These are phyloP conservation scores for Lateolabrax maculatus DNA, from an alignment of 2,797 vertebrate species.

Conservation along the genomic window DNA sequence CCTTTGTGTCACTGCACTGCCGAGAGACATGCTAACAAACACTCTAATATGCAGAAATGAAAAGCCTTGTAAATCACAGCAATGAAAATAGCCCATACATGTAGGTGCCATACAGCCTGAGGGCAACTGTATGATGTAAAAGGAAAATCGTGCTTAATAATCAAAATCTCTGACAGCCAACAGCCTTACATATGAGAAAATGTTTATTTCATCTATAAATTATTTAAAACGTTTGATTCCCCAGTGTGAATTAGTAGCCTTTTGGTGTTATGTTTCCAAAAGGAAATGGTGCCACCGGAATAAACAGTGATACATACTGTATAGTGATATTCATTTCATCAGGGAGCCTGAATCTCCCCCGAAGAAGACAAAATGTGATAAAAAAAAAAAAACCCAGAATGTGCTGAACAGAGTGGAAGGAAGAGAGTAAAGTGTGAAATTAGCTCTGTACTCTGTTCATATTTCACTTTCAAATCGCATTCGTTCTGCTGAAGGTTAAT, in stretches of 20 bases:
- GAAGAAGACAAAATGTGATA: conserved; percentile 10
- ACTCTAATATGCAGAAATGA: conserved; percentile 30
- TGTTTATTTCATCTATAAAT: conserved; percentile 35
- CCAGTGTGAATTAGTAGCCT: neutral
- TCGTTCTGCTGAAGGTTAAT: conserved; percentile 62
- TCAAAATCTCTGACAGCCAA: conserved; percentile 34
- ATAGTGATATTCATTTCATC: conserved; percentile 18
- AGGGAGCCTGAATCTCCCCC: conserved; percentile 2
- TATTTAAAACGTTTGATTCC: conserved; percentile 22
- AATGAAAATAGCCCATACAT: conserved; percentile 15
- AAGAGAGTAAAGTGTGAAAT: conserved; percentile 20
- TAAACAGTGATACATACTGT: neutral
- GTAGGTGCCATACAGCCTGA: conserved; percentile 15
- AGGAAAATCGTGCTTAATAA: conserved; percentile 43
- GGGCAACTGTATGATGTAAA: neutral
- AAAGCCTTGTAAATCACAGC: conserved; percentile 5
- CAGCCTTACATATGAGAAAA: conserved; percentile 10
- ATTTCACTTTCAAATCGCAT: conserved; percentile 23
- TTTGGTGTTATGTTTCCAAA: conserved; percentile 4
- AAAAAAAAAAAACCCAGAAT: conserved; percentile 22
- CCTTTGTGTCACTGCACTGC: conserved; percentile 15
- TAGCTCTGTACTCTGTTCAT: conserved; percentile 35
- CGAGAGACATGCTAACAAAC: conserved; percentile 29
- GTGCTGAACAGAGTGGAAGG: conserved; percentile 21
- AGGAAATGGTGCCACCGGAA: conserved; percentile 26